phyloP scores from a whole-genome alignment of 2,113 vertebrate species.

The Corythoichthys haematopterus region DNA sequence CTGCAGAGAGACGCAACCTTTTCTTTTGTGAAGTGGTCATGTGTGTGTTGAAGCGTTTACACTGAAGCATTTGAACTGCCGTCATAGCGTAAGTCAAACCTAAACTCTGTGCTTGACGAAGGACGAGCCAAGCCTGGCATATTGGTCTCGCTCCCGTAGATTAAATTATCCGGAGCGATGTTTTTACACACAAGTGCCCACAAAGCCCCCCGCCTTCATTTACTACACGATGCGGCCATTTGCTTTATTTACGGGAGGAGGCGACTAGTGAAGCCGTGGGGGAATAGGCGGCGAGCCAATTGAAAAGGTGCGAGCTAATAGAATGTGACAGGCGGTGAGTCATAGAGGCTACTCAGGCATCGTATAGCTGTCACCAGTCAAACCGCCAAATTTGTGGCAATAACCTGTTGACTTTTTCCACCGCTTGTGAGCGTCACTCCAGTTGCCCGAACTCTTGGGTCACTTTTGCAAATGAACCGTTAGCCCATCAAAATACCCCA shows the following conservation, averaged over 20 bases:
- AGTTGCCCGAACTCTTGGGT: background rate
- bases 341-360: slow-evolving; percentile 52
- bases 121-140: slow-evolving; percentile 25
- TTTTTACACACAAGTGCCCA: slow-evolving; percentile 37
- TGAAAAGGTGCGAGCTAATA: slow-evolving; percentile 60
- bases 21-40: slow-evolving; percentile 17
- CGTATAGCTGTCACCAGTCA: slow-evolving; percentile 66
- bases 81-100: slow-evolving; percentile 35
- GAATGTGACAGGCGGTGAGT: slow-evolving; percentile 66
- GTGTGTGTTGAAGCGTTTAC: slow-evolving; percentile 19
- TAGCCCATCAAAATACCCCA: background rate
- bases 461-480: background rate
- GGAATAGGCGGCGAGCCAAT: slow-evolving; percentile 61
- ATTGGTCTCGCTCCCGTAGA: slow-evolving; percentile 32
- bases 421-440: slow-evolving; percentile 9
- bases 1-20: slow-evolving; percentile 41
- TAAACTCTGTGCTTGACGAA: slow-evolving; percentile 26
- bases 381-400: slow-evolving; percentile 61
- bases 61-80: slow-evolving; percentile 18
- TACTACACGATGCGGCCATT: slow-evolving; percentile 54
- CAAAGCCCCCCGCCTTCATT: slow-evolving; percentile 22
- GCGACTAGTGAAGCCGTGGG: slow-evolving; percentile 53
- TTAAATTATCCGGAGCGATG: slow-evolving; percentile 52
- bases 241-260: slow-evolving; percentile 63
- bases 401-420: slow-evolving; percentile 47